phyloP scores from a whole-genome alignment of 2,113 vertebrate species.

The Craseonycteris thonglongyai region DNA sequence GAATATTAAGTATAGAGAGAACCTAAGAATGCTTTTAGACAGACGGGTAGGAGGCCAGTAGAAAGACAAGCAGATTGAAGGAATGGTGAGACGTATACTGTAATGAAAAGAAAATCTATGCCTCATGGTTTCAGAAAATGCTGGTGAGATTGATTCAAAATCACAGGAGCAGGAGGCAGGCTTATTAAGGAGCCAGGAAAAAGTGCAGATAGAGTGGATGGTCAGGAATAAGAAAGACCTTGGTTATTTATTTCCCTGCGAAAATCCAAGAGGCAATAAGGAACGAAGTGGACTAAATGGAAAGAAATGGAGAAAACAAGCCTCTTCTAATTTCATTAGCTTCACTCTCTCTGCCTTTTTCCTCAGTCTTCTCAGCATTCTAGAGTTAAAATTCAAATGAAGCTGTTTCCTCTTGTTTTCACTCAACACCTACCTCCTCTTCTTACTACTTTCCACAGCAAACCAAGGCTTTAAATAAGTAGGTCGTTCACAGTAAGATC shows the following conservation, averaged over 20 bases:
- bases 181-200: neutral
- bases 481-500: neutral
- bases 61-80: neutral
- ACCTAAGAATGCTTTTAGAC: neutral
- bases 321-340: neutral
- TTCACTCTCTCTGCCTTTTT: neutral
- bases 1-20: constrained; percentile 8
- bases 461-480: neutral
- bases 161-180: neutral
- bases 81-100: neutral
- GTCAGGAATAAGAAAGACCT: neutral
- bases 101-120: neutral
- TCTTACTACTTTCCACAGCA: neutral
- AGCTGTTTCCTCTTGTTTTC: neutral
- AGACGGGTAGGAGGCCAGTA: neutral
- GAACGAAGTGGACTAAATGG: neutral
- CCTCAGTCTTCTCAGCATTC: neutral
- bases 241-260: neutral
- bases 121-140: neutral
- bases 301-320: neutral
- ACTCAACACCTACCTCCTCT: neutral
- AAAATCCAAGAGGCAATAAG: neutral
- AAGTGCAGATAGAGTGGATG: neutral
- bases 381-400: neutral
- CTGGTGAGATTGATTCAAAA: neutral